Evolutionary conservation across 2,888 invertebrate genomes (phyloP), one percentile per base, ranked within the genome.

Genomic region (Euplexia lucipara): DNA sequence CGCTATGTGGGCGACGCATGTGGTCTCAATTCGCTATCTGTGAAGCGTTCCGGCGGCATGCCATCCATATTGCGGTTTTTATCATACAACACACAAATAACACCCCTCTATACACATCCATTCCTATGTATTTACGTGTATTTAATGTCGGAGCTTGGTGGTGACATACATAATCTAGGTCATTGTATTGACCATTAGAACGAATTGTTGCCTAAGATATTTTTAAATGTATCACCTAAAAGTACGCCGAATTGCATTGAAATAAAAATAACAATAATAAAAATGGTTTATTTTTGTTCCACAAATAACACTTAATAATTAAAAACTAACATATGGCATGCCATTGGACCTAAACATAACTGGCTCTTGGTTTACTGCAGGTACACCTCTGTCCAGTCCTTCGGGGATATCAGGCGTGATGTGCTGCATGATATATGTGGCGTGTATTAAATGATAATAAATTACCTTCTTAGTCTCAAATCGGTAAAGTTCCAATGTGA

Each of bases 11-110:
- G 18, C 26, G 22, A 22, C 34, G 56, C 49, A 12, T 54, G 66
- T n/a, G 74, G 64, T 59, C 8, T 6, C 22, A 20, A n/a, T 73
- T 35, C 45, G 22, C 64, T 73, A 72, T 42, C 49, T 30, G 35
- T 30, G 45, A 32, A 41, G 41, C 66, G 73, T 58, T 64, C 44
- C 44, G 12, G 54, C 20, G 58, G 54, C 8, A 12, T 41, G 16
- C 42, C 42, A 37, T 49, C 57, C 32, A 16, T 14, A 22, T 49
- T 77, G 72, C 72, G 72, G 72, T 34, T 51, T 52, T 58, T 54
- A 52, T 72, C 37, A 39, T n/a, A 34, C 35, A 32, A 26, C 26
- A 37, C 39, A 51, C 41, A 12, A 30, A 22, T 39, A 70, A 6
- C 22, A 22, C 20, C 37, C 10, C 7, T 7, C 1, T 34, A n/a